Evolutionary conservation across 2,797 vertebrate species (phyloP).

Genomic region (Acridotheres tristis): DNA sequence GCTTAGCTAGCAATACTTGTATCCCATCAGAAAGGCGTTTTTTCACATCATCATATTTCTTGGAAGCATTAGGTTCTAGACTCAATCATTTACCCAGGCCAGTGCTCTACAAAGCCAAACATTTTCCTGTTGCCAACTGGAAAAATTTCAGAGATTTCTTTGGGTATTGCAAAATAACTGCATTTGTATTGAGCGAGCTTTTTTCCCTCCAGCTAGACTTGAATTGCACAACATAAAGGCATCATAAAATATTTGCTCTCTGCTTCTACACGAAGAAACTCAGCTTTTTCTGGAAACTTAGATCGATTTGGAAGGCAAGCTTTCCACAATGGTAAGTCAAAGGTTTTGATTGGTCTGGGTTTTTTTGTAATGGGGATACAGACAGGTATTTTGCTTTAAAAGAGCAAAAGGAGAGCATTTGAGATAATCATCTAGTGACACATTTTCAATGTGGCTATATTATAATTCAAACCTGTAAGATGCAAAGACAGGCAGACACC

Average conservation of each 20-base stretch:
- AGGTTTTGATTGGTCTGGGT: background rate
- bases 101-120: background rate
- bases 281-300: background rate
- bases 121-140: background rate
- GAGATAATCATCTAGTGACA: background rate
- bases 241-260: background rate
- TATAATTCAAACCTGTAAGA: background rate
- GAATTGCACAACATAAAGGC: background rate
- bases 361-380: background rate
- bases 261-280: background rate
- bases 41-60: background rate
- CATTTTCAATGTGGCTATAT: background rate
- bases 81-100: background rate
- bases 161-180: background rate
- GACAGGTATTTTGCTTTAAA: background rate
- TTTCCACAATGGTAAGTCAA: slow-evolving; percentile 21
- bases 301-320: background rate
- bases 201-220: background rate
- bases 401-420: background rate
- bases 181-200: background rate
- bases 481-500: background rate
- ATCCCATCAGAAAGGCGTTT: too few relatives aligned
- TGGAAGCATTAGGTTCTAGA: background rate
- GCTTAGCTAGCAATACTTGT: too few relatives aligned
- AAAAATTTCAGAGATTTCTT: background rate